A percentile compares a stretch with the other conserved stretches of the same genome.
phyloP scores from a whole-genome alignment of 1,140 invertebrate genomes.

The Dendroctonus ponderosae region DNA sequence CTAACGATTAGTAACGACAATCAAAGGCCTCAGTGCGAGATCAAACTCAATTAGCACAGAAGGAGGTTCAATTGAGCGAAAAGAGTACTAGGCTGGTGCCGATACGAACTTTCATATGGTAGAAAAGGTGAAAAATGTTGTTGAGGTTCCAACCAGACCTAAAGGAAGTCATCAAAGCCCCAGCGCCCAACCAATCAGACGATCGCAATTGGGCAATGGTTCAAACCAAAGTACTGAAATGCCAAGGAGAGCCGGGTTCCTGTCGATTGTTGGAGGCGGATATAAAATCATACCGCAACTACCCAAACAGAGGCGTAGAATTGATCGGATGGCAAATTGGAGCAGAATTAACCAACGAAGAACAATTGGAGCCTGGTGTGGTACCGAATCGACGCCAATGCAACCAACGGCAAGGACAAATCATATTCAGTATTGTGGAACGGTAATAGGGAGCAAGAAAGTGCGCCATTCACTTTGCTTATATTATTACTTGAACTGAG shows the following conservation, averaged over 20 bases:
- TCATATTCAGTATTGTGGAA: neutral
- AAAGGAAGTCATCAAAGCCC: too few species aligned
- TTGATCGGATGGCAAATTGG: neutral
- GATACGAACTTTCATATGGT: neutral
- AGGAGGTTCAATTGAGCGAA: too few species aligned
- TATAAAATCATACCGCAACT: neutral
- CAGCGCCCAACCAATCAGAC: too few species aligned
- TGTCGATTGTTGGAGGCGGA: constrained; percentile 8
- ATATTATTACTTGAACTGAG: constrained; percentile 21
- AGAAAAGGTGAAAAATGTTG: constrained; percentile 3
- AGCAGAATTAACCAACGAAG: too few species aligned
- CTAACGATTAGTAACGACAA: too few species aligned
- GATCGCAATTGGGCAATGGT: constrained; percentile 14
- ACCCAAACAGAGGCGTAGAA: neutral
- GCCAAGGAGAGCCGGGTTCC: constrained; percentile 23
- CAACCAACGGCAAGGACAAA: constrained; percentile 15
- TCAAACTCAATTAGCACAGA: too few species aligned
- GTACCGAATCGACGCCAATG: constrained; percentile 13
- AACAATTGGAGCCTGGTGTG: too few species aligned
- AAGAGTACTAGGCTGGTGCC: too few species aligned
- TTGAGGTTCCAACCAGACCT: too few species aligned
- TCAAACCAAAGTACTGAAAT: constrained; percentile 5
- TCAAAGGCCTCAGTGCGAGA: too few species aligned
- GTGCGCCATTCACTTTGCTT: constrained; percentile 41
- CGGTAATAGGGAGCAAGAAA: constrained; percentile 31